These are phyloP conservation scores for Erythrocercus mccallii DNA, from an alignment of 2,113 vertebrate species.

Conservation along the genomic window DNA sequence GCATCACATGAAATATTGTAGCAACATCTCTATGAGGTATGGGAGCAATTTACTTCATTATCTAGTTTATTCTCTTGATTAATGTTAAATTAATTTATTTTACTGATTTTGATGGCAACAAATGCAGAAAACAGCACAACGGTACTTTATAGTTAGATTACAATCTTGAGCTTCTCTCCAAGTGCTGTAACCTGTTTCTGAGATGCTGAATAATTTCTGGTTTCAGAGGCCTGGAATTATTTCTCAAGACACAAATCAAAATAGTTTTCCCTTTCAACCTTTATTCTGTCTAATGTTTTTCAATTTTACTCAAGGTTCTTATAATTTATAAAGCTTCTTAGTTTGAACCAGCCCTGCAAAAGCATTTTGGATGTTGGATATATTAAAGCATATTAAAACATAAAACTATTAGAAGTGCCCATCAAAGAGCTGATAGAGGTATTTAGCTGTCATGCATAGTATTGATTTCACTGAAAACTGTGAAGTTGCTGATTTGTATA, in stretches of 20 bases:
- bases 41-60: neutral
- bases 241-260: conserved; percentile 20
- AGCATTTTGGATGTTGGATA: neutral
- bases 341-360: neutral
- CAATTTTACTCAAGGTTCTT: neutral
- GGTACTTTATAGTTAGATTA: neutral
- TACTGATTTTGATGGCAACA: neutral
- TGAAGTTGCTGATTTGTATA: neutral
- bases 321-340: neutral
- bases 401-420: neutral
- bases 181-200: neutral
- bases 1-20: neutral
- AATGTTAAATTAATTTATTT: neutral
- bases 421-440: neutral
- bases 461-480: neutral
- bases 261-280: neutral
- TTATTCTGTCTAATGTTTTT: neutral
- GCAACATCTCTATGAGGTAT: neutral
- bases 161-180: neutral
- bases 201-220: neutral
- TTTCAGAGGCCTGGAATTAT: neutral
- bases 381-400: neutral
- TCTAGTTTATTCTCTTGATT: neutral
- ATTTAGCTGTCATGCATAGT: neutral
- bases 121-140: neutral